Conservation (phyloP, 2,113 vertebrate genomes). For the Poeciliopsis retropinna region DNA sequence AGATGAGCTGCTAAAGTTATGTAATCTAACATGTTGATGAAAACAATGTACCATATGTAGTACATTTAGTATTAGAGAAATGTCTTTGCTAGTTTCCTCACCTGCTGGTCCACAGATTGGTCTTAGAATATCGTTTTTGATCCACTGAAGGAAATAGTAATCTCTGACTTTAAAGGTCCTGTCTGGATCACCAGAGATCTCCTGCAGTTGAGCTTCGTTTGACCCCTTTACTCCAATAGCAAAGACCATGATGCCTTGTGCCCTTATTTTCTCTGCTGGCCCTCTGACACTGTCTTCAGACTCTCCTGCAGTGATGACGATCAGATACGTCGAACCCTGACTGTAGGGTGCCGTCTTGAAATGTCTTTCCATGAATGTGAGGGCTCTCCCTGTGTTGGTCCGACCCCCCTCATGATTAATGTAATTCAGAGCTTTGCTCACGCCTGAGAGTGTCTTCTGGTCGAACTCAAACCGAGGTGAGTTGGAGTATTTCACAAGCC, state of each 20-base stretch:
- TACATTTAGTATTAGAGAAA: no score
- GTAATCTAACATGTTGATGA: no score
- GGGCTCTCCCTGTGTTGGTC: slow-evolving; percentile 73
- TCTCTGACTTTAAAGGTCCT: slow-evolving; percentile 73
- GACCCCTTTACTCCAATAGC: slow-evolving; percentile 80
- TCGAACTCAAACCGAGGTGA: slow-evolving; percentile 52
- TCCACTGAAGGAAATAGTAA: slow-evolving; percentile 77
- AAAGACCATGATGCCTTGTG: slow-evolving; percentile 67
- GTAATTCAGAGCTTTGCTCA: slow-evolving; percentile 65
- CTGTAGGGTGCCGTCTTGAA: slow-evolving; percentile 63
- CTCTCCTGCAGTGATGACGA: slow-evolving; percentile 81
- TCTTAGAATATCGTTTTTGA: slow-evolving; percentile 72
- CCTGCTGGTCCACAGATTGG: slow-evolving; percentile 80
- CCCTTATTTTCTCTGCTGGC: slow-evolving; percentile 67
- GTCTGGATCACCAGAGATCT: slow-evolving; percentile 71
- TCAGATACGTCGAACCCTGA: slow-evolving; percentile 72
- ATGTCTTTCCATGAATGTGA: slow-evolving; percentile 66
- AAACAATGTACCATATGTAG: no score
- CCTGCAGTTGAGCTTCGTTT: slow-evolving; percentile 52
- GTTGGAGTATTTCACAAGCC: slow-evolving; percentile 77
- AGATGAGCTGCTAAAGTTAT: no score
- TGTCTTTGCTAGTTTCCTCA: slow-evolving; percentile 55
- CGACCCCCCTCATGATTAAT: slow-evolving; percentile 68
- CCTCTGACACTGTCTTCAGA: slow-evolving; percentile 71
- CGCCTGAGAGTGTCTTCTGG: not conserved